Evolutionary conservation across 1,140 invertebrate species (phyloP), one percentile per base, ranked within the genome.

Genomic region (Aleiodes sp.): DNA sequence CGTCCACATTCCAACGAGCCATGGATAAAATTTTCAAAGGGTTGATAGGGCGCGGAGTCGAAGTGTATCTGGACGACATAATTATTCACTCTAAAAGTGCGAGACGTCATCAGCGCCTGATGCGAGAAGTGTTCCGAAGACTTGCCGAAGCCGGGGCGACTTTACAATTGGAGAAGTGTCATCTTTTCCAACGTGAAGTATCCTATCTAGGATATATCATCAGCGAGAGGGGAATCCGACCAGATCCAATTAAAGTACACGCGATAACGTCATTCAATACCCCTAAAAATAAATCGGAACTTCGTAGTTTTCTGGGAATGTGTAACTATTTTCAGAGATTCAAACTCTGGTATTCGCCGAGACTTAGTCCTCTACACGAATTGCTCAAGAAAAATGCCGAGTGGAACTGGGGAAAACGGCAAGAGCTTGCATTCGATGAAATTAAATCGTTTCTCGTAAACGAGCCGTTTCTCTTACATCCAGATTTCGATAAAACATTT

Each of bases 251-350:
- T 41, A 41, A 41, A n/a, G 39, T 41, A n/a, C n/a, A 6, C 3
- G 39, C 39, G 8, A 41, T 41, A 8, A 41, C 39, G 4, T 8
- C 39, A 8, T 6, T 41, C 14, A 41, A 41, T n/a, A n/a, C 39
- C 3, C 39, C 39, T 3, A 41, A 8, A 3, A 41, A 41, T 41
- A 6, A 41, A 41, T 41, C 39, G 8, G 39, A 41, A 14, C 14
- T 41, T n/a, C 39, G 39, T 3, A 41, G 39, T 41, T 41, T 8
- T n/a, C 6, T 41, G 3, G 79, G 78, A 8, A 31, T 79, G 1
- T 69, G 57, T 9, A 61, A 64, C 9, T 78, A 76, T 68, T 79
- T 75, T 63, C 62, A 75, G 14, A 26, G 63, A 37, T 79, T 78
- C 57, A 71, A 78, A 31, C 37, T 71, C 24, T 35, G 71, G 64